Evolutionary conservation across 1,140 invertebrate species (phyloP).

Genomic region (Penaeus chinensis): DNA sequence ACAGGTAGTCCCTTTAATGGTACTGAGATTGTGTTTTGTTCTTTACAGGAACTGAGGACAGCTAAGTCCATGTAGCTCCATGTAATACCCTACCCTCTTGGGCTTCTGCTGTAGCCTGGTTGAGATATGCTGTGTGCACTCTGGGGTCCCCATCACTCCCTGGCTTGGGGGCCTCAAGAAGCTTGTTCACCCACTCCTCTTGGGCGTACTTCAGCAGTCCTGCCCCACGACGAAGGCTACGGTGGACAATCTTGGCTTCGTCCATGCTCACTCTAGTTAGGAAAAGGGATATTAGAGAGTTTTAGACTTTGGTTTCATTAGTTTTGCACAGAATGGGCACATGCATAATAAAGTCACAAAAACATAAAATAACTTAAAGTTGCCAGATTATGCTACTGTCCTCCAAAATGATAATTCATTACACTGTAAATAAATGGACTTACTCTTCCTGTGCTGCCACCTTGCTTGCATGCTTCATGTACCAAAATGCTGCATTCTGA

Average conservation of each 20-base stretch:
- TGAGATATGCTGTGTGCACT: constrained; percentile 76
- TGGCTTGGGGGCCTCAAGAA: constrained; percentile 69
- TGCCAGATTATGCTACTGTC: neutral
- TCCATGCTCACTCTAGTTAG: constrained; percentile 74
- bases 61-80: neutral
- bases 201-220: constrained; percentile 75
- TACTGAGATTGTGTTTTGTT: neutral
- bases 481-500: constrained; percentile 77
- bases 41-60: neutral
- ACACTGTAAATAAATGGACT: constrained; percentile 65
- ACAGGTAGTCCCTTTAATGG: no score
- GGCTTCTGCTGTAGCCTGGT: constrained; percentile 79
- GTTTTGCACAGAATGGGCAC: neutral
- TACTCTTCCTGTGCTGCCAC: constrained; percentile 77
- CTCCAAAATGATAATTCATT: neutral
- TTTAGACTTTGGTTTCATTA: neutral
- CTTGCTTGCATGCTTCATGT: constrained; percentile 79
- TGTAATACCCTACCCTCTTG: constrained; percentile 74
- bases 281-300: neutral
- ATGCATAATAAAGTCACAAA: no score
- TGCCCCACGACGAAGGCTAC: constrained; percentile 75
- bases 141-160: constrained; percentile 76
- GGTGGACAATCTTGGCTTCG: constrained; percentile 79
- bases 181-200: constrained; percentile 64
- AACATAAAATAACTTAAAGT: neutral